A percentile compares a stretch with the other conserved stretches of the same genome.
phyloP scores from a whole-genome alignment of 2,888 invertebrate genomes.

The Ischnura elegans region DNA sequence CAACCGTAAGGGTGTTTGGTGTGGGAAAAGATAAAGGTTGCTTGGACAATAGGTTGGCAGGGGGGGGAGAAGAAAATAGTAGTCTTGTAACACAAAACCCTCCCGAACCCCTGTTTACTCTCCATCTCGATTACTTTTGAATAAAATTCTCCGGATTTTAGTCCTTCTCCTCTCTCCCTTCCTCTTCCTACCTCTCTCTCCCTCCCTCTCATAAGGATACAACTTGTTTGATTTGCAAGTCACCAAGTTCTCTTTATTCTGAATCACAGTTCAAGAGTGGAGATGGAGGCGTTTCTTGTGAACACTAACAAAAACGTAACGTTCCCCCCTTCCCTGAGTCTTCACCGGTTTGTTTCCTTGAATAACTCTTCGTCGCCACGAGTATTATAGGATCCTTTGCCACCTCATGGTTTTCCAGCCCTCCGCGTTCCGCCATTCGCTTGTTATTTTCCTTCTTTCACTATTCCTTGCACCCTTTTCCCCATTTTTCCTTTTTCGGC shows the following conservation, averaged over 20 bases:
- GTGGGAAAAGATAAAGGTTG: neutral
- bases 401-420: conserved; percentile 7
- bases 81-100: neutral
- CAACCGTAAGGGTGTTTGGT: neutral
- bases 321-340: neutral
- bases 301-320: neutral
- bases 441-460: neutral
- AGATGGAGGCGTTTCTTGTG: neutral
- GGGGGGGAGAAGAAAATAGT: no score
- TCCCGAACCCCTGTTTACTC: neutral
- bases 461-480: neutral
- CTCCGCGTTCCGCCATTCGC: neutral
- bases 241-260: neutral
- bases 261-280: conserved; percentile 26
- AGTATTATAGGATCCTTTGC: neutral
- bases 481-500: neutral
- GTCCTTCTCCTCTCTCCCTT: no score
- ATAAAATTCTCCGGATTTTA: neutral
- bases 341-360: no score
- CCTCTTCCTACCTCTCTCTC: no score
- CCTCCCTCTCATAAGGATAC: neutral
- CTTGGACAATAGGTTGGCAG: neutral
- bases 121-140: neutral
- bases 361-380: neutral
- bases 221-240: conserved; percentile 59